Evolutionary conservation across 2,888 invertebrate species (phyloP).

Genomic region (Apoda limacodes): DNA sequence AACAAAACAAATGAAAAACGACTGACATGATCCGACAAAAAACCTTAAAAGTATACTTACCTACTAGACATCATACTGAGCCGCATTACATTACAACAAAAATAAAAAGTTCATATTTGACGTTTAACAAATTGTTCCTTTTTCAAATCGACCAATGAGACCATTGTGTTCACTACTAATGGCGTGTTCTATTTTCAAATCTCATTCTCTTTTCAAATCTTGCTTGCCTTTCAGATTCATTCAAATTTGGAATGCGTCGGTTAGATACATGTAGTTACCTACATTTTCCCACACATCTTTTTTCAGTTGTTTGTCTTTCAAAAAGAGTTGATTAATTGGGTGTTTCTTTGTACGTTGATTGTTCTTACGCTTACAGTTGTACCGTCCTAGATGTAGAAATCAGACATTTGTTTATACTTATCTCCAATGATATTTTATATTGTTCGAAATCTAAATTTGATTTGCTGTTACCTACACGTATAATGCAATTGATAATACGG

Average conservation of each 20-base stretch:
- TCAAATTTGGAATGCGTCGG: slow-evolving; percentile 66
- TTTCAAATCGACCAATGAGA: slow-evolving; percentile 70
- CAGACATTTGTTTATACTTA: no score
- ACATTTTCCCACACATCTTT: slow-evolving; percentile 64
- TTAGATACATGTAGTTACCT: slow-evolving; percentile 46
- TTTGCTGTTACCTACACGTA: no score
- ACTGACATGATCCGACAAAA: slow-evolving; percentile 51
- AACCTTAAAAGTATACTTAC: slow-evolving; percentile 49
- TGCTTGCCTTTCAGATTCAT: slow-evolving; percentile 64
- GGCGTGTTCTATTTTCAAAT: slow-evolving; percentile 69
- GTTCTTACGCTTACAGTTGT: slow-evolving; percentile 30
- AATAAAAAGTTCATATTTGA: slow-evolving; percentile 68
- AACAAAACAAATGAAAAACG: slow-evolving; percentile 62
- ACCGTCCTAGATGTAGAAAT: slow-evolving; percentile 14
- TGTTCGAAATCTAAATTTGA: no score
- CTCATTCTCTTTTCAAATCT: slow-evolving; percentile 69
- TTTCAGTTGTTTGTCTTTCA: slow-evolving; percentile 47
- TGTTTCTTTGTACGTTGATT: slow-evolving; percentile 34
- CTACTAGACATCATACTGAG: slow-evolving; percentile 60
- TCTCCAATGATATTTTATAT: no score
- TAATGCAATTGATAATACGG: no score
- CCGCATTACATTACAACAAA: slow-evolving; percentile 59
- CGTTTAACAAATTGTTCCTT: slow-evolving; percentile 71
- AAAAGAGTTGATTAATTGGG: slow-evolving; percentile 67
- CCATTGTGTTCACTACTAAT: slow-evolving; percentile 67